Evolutionary conservation across 2,888 invertebrate species (phyloP), one percentile per base, ranked within the genome.

Genomic region (Papilio elwesi): DNA sequence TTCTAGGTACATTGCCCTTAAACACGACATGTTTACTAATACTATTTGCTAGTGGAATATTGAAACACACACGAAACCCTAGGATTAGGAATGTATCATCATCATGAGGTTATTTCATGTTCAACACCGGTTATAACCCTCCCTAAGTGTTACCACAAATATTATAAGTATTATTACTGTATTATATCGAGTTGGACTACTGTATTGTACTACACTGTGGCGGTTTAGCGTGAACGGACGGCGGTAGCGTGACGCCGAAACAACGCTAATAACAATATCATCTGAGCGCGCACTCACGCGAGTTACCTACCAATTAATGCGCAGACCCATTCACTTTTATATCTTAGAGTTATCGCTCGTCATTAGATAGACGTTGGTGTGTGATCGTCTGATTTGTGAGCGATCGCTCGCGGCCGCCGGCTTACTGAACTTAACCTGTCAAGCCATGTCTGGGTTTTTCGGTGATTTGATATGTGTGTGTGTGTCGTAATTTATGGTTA

Each of bases 231-330:
- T 59, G 53, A 62, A 55, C 48, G 36, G 55, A 62, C 49, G 38
- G 43, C 77, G 74, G 75, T 76, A 75, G 74, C 76, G 76, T 76
- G 78, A 77, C 77, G 77, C 74, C 77, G 80, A 70, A 74, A 76
- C 78, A 74, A 79, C 76, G 53, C 78, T 82, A 81, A 81, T 81
- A 81, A 82, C 81, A 81, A 82, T 81, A 82, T 81, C 81, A 81
- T 76, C 76, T 79, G 59, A 73, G 79, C 78, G 76, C 80, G 76
- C 79, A 71, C 73, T 66, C 70, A 81, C 81, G 78, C 85, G 79
- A 43, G 85, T 87, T 88, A 86, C 85, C 82, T 79, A 80, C 85
- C 87, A 85, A 89, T 88, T 88, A 88, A 87, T 83, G 81, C 76
- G 80, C 76, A 74, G 69, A 73, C 73, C 76, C 77, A 57, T 73